phyloP scores from a whole-genome alignment of 2,888 invertebrate genomes.

The Cloeon dipterum region DNA sequence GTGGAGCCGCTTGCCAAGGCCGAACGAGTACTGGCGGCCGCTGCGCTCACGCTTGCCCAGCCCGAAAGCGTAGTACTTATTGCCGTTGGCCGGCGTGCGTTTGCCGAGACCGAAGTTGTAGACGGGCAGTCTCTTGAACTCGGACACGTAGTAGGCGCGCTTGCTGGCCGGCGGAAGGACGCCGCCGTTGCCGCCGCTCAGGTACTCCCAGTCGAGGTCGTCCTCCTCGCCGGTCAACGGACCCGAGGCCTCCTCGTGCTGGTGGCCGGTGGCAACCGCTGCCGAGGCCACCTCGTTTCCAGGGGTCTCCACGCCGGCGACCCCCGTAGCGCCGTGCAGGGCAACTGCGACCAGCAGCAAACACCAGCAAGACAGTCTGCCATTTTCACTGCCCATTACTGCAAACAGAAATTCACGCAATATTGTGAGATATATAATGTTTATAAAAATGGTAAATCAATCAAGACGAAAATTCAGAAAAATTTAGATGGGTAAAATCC shows the following conservation, averaged over 20 bases:
- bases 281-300: slow-evolving; percentile 9
- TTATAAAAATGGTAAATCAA: too few species aligned
- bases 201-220: slow-evolving; percentile 1
- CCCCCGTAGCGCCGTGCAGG: too few species aligned
- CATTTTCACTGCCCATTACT: too few species aligned
- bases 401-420: too few species aligned
- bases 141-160: slow-evolving; percentile 35
- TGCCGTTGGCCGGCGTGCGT: slow-evolving; percentile 11
- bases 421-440: too few species aligned
- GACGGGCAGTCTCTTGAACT: slow-evolving; percentile 33
- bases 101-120: slow-evolving; percentile 21
- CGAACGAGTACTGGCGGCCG: slow-evolving; percentile 8
- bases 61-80: slow-evolving; percentile 8
- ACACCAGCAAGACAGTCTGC: too few species aligned
- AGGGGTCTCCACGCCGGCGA: background rate
- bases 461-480: too few species aligned
- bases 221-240: background rate
- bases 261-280: slow-evolving; percentile 10
- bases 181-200: slow-evolving; percentile 3
- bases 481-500: too few species aligned
- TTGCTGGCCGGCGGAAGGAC: slow-evolving; percentile 10
- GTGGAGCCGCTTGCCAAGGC: slow-evolving; percentile 12
- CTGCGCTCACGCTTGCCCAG: slow-evolving; percentile 7
- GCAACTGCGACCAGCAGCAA: too few species aligned
- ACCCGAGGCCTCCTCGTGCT: slow-evolving; percentile 9